Evolutionary conservation across 2,797 vertebrate species (phyloP), one percentile per base, ranked within the genome.

Genomic region (Cynopterus sphinx): DNA sequence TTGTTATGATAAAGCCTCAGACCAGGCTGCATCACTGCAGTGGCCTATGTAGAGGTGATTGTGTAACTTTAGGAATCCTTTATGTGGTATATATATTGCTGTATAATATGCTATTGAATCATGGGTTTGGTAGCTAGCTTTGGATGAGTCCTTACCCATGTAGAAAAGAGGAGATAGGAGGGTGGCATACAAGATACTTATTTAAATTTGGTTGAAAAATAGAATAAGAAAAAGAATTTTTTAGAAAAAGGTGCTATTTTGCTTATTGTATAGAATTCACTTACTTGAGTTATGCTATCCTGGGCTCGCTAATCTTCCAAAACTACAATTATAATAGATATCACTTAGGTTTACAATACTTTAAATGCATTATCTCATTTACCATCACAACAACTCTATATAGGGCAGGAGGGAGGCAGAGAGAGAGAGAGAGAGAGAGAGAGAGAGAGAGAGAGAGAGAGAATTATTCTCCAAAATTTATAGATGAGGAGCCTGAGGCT

Each of bases 141-240:
- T 95, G 73, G 26, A 33, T 63, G 73, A 75, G n/a, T 51, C 70
- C 51, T 71, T 74, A 70, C 3, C 16, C 31, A 41, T 63, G 33
- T 73, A n/a, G 68, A 82, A 33, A 86, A 71, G 46, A 94, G 24
- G 33, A 74, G 15, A 33, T 63, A 36, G 33, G 68, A 61, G 59
- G 51, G 22, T 70, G 36, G 19, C 12, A 93, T 93, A 74, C 0
- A 83, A 22, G 28, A 51, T 57, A 6, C 43, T 2, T 83, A 9
- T 73, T 88, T 91, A 61, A 17, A 94, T 73, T 67, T 92, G 57
- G 6, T 77, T 94, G 84, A 24, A 89, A 88, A 89, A 92, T 43
- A 53, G 28, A 87, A 8, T 28, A 70, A 73, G 26, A n/a, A 49
- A 86, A 70, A 11, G 24, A 41, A 21, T 81, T 81, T 86, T 15